These are phyloP conservation scores for Eudyptes chrysolophus DNA, from an alignment of 2,113 vertebrate species.

Conservation along the genomic window DNA sequence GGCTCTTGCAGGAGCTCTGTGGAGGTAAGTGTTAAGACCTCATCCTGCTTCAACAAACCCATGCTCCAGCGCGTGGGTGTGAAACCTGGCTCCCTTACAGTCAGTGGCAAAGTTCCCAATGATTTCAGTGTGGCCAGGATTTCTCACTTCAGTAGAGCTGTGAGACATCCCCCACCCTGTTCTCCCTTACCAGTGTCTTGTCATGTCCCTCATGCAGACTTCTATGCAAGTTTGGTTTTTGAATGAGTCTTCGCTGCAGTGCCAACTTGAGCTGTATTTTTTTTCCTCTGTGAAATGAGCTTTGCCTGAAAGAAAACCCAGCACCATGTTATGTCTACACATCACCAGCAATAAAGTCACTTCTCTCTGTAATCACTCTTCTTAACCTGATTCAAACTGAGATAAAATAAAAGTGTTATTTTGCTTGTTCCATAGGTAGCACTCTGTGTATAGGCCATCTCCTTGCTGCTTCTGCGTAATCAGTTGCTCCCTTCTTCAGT, in stretches of 20 bases:
- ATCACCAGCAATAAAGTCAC: not conserved
- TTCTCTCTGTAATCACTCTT: not conserved
- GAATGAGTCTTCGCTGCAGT: not conserved
- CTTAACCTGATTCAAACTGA: not conserved
- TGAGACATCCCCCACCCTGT: not conserved
- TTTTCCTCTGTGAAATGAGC: not conserved
- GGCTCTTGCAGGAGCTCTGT: not conserved
- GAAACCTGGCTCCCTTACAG: not conserved
- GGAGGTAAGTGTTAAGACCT: not conserved
- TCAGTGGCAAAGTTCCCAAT: not conserved
- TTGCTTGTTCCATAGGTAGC: not conserved
- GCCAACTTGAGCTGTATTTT: not conserved
- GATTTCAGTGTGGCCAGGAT: not conserved
- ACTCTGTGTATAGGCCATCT: not conserved
- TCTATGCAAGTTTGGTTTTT: not conserved
- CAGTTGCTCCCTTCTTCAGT: not conserved
- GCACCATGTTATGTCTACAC: not conserved
- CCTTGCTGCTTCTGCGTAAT: not conserved
- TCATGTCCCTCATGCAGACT: not conserved
- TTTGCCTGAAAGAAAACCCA: not conserved
- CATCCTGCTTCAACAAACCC: not conserved
- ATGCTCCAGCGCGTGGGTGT: not conserved
- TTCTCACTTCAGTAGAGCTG: not conserved
- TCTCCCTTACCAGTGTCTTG: not conserved
- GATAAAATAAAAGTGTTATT: not conserved